Evolutionary conservation across 2,113 vertebrate species (phyloP).

Genomic region (Siphamia tubifer): DNA sequence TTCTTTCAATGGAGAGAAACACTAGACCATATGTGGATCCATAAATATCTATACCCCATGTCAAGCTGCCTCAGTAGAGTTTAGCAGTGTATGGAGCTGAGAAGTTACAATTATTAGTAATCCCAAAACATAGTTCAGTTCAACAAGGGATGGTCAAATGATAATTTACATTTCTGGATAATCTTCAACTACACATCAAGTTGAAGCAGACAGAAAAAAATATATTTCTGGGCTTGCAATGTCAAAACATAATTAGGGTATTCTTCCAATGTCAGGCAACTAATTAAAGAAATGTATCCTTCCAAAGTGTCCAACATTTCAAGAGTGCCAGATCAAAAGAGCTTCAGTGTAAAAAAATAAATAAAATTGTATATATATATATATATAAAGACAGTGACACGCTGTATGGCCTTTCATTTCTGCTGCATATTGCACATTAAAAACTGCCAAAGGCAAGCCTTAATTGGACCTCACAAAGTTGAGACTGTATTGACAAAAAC

Average conservation of each 20-base stretch:
- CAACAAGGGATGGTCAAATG: slow-evolving; percentile 70
- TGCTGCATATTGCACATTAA: slow-evolving; percentile 33
- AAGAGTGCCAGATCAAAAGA: slow-evolving; percentile 72
- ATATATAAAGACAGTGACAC: slow-evolving; percentile 48
- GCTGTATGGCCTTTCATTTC: slow-evolving; percentile 13
- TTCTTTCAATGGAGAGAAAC: slow-evolving; percentile 17
- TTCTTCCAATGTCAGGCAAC: slow-evolving; percentile 49
- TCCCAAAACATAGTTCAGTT: slow-evolving; percentile 50
- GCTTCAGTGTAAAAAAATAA: slow-evolving; percentile 75
- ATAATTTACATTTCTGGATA: slow-evolving; percentile 67
- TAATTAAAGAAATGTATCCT: slow-evolving; percentile 74
- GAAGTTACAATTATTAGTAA: slow-evolving; percentile 37
- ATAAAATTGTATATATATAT: slow-evolving; percentile 51
- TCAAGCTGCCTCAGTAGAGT: slow-evolving; percentile 40
- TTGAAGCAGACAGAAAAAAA: slow-evolving; percentile 57
- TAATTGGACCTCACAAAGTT: background rate
- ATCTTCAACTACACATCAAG: slow-evolving; percentile 65
- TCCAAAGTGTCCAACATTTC: slow-evolving; percentile 75
- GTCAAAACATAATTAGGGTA: slow-evolving; percentile 42
- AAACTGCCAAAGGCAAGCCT: background rate
- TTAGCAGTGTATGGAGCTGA: slow-evolving; percentile 31
- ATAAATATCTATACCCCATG: slow-evolving; percentile 25
- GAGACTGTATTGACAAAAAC: background rate
- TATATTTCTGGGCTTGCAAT: slow-evolving; percentile 8
- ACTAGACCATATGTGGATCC: slow-evolving; percentile 16